Conservation (phyloP, 2,113 vertebrate genomes). For the Dromiciops gliroides region DNA sequence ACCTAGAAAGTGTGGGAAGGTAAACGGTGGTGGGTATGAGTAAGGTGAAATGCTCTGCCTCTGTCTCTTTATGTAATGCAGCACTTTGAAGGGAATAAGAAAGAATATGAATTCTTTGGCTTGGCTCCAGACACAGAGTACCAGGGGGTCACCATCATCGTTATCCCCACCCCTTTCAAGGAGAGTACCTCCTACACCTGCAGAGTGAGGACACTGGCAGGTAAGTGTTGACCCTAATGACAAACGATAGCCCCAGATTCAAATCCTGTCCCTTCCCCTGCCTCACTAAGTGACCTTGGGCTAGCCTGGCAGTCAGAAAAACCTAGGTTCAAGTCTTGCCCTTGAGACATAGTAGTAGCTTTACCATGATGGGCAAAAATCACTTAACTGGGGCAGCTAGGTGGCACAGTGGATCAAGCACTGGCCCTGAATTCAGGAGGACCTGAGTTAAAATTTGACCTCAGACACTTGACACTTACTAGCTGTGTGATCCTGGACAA, state of each 20-base stretch:
- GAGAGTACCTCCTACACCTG: conserved; percentile 77
- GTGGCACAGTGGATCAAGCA: too few relatives aligned
- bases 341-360: too few relatives aligned
- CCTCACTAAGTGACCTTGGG: background rate
- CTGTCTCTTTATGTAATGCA: conserved; percentile 52
- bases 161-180: conserved; percentile 56
- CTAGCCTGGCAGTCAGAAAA: background rate
- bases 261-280: background rate
- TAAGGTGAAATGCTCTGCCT: background rate
- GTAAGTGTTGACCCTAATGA: conserved; percentile 67
- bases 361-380: too few relatives aligned
- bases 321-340: background rate
- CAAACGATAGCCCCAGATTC: background rate
- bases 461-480: too few relatives aligned
- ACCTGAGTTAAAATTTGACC: too few relatives aligned
- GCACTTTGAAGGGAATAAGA: conserved; percentile 68
- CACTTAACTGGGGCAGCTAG: too few relatives aligned
- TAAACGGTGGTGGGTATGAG: background rate
- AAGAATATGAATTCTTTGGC: conserved; percentile 79
- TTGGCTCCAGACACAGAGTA: conserved; percentile 84
- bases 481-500: too few relatives aligned
- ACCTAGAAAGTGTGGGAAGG: background rate
- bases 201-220: conserved; percentile 81
- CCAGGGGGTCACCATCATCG: conserved; percentile 68
- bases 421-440: too few relatives aligned